Conservation (phyloP, 2,888 invertebrate species). For the Cremastinae sp. region DNA sequence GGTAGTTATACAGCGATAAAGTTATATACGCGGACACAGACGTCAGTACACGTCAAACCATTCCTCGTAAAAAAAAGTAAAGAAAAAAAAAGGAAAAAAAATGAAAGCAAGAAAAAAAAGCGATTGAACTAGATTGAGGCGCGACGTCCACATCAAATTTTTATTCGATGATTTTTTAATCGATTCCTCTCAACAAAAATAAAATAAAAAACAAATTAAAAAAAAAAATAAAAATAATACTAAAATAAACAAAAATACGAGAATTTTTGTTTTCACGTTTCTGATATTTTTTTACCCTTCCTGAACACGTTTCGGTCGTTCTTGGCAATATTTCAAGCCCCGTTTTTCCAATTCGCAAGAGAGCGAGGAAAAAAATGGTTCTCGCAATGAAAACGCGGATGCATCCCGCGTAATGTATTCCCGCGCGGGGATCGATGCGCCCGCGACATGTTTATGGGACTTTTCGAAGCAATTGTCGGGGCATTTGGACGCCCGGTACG, state of each 20-base stretch:
- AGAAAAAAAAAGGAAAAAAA: no score
- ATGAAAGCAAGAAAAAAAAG: no score
- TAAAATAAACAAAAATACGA: no score
- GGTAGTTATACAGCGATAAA: conserved; percentile 24
- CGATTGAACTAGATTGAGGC: background rate
- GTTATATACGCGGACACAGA: background rate
- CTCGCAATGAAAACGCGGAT: no score
- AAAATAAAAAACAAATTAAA: no score
- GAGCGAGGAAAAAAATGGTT: no score
- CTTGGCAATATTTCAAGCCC: background rate
- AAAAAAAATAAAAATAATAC: no score
- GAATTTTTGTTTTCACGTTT: no score
- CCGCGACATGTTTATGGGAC: background rate
- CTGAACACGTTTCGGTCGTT: background rate
- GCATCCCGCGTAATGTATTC: background rate
- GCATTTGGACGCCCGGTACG: background rate
- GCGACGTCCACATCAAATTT: no score
- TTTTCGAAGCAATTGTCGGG: conserved; percentile 1
- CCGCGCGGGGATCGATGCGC: background rate
- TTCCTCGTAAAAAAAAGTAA: no score
- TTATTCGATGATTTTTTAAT: no score
- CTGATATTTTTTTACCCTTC: no score
- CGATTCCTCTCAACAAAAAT: conserved; percentile 7
- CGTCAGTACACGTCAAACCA: background rate
- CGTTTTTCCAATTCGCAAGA: background rate